Percentiles rank a stretch among this genome's conserved stretches.
phyloP scores from a whole-genome alignment of 1,140 invertebrate species.

The Tetramorium alpestre region DNA sequence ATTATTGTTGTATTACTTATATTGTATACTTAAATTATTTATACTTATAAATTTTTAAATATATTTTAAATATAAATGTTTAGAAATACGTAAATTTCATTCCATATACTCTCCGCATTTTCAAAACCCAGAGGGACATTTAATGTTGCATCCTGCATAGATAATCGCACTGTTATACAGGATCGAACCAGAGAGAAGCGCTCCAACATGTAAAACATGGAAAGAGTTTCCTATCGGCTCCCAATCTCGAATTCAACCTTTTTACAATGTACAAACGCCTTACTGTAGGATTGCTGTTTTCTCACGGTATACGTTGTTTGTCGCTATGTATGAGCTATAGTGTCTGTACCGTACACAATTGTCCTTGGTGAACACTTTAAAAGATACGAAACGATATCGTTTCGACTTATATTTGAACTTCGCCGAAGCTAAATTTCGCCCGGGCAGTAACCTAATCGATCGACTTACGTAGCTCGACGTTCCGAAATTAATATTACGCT shows the following conservation, averaged over 20 bases:
- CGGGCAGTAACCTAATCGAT: background rate
- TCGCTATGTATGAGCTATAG: background rate
- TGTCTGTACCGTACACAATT: background rate
- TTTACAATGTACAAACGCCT: slow-evolving; percentile 16
- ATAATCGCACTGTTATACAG: slow-evolving; percentile 7
- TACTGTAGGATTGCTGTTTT: background rate
- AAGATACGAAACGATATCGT: background rate
- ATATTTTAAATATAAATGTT: background rate
- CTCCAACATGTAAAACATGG: slow-evolving; percentile 2
- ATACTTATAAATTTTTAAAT: background rate
- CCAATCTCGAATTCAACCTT: slow-evolving; percentile 12
- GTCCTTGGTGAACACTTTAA: slow-evolving; percentile 15
- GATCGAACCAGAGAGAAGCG: background rate
- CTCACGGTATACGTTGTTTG: background rate
- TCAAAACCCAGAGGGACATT: background rate
- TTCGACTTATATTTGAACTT: background rate
- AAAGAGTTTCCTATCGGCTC: background rate
- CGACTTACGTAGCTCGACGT: background rate
- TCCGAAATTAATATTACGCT: background rate
- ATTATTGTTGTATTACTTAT: slow-evolving; percentile 11
- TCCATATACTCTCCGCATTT: background rate
- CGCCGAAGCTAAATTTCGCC: background rate
- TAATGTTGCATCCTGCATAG: background rate
- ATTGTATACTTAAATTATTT: background rate
- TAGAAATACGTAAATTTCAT: background rate